Evolutionary conservation across 2,888 invertebrate species (phyloP), one percentile per base, ranked within the genome.

Genomic region (Acrocera orbiculus): DNA sequence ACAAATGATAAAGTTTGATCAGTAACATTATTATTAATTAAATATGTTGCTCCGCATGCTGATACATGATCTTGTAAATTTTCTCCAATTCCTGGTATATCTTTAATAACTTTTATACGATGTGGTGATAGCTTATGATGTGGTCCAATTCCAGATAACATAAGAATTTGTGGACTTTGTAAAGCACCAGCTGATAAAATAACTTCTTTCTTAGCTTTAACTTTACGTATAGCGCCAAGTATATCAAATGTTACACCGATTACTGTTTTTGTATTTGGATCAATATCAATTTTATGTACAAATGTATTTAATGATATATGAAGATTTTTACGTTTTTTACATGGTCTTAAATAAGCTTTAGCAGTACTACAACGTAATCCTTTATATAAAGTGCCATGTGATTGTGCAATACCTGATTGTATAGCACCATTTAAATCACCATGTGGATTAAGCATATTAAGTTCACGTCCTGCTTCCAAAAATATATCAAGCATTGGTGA

Each of bases 41-140:
- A 58, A 49, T 74, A 85, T 1, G 72, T 72, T 29, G 76, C 67
- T 0, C 86, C 86, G 1, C 82, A 80, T 52, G 81, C 70, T 0
- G 80, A 78, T 1, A 80, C 69, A 50, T 87, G 87, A 53, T 87
- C 86, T 57, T 81, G 82, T 11, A 87, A 60, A 57, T 87, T 87
- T 40, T 64, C 54, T 0, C 87, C 87, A 0, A 89, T 85, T 1
- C 81, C 82, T 10, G 73, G 70, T 7, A 67, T 58, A 52, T 78
- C 55, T 1, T 61, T 62, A 14, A 79, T 53, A 0, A 75, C 64
- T 14, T 69, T 62, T 27, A 80, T 72, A 0, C 66, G 69, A 16
- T 70, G 47, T 27, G 73, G 63, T 32, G 63, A 54, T 4, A 82
- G 60, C 48, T 81, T 73, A 7, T 66, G 57, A 4, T 58, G 58